Evolutionary conservation across 2,113 vertebrate species (phyloP).

Genomic region (Nanorana parkeri): DNA sequence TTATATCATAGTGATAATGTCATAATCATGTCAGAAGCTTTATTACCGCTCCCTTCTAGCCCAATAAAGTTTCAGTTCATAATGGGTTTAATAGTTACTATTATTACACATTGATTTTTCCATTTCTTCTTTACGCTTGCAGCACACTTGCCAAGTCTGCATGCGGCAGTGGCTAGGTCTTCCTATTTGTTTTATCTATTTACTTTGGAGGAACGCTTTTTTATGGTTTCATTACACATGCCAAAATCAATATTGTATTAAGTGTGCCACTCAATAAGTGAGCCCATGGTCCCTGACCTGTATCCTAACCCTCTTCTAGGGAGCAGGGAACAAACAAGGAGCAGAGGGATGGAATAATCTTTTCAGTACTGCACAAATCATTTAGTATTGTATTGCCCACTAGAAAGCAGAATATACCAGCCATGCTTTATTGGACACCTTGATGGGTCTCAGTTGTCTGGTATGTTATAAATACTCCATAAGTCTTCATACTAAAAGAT

Average conservation of each 20-base stretch:
- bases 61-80: slow-evolving; percentile 61
- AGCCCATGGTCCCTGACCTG: slow-evolving; percentile 56
- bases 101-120: slow-evolving; percentile 63
- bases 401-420: no score
- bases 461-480: no score
- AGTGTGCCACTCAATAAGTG: slow-evolving; percentile 61
- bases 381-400: neutral
- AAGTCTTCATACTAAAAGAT: no score
- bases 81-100: slow-evolving; percentile 62
- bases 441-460: no score
- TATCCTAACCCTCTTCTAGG: slow-evolving; percentile 9
- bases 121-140: slow-evolving; percentile 49
- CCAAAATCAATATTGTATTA: slow-evolving; percentile 63
- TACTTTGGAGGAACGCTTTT: slow-evolving; percentile 49
- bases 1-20: slow-evolving; percentile 68
- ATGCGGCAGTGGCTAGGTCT: slow-evolving; percentile 30
- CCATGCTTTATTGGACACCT: no score
- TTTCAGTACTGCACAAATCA: neutral
- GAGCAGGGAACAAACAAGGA: slow-evolving; percentile 13
- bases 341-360: neutral
- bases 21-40: slow-evolving; percentile 62
- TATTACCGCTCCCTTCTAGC: slow-evolving; percentile 37
- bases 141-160: slow-evolving; percentile 37
- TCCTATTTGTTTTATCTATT: slow-evolving; percentile 52
- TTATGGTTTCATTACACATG: slow-evolving; percentile 56